These are phyloP conservation scores for Chaetodon trifascialis DNA, from an alignment of 2,113 vertebrate genomes.

Conservation along the genomic window DNA sequence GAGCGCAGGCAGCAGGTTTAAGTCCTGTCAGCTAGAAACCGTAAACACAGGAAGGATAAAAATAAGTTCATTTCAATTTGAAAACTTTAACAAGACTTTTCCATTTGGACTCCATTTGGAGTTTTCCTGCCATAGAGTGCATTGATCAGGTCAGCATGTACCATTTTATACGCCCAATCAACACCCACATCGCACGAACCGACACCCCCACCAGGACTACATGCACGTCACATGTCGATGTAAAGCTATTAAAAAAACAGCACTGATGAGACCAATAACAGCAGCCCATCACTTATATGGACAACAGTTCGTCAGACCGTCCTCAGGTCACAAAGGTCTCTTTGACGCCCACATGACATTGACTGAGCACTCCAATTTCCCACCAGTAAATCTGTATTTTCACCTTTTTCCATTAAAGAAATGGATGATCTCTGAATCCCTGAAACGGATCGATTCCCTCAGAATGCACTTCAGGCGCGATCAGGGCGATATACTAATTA, in stretches of 20 bases:
- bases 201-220: not conserved
- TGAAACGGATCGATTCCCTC: not conserved
- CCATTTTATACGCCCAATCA: not conserved
- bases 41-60: too few relatives aligned
- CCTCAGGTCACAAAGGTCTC: not conserved
- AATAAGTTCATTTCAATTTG: too few relatives aligned
- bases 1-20: too few relatives aligned
- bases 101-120: too few relatives aligned
- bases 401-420: not conserved
- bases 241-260: not conserved
- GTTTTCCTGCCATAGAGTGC: too few relatives aligned
- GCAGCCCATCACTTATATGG: not conserved
- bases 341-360: not conserved
- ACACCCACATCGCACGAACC: not conserved
- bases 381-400: not conserved
- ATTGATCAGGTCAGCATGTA: not conserved
- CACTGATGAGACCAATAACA: not conserved
- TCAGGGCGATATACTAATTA: conserved; percentile 10
- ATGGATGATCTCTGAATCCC: not conserved
- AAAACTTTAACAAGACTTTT: too few relatives aligned
- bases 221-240: not conserved
- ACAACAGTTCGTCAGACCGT: not conserved
- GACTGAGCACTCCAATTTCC: not conserved
- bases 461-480: not conserved
- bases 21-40: too few relatives aligned